Percentiles rank a stretch among this genome's conserved stretches.
Conservation (phyloP, 2,113 vertebrate genomes). For the Mohoua ochrocephala region DNA sequence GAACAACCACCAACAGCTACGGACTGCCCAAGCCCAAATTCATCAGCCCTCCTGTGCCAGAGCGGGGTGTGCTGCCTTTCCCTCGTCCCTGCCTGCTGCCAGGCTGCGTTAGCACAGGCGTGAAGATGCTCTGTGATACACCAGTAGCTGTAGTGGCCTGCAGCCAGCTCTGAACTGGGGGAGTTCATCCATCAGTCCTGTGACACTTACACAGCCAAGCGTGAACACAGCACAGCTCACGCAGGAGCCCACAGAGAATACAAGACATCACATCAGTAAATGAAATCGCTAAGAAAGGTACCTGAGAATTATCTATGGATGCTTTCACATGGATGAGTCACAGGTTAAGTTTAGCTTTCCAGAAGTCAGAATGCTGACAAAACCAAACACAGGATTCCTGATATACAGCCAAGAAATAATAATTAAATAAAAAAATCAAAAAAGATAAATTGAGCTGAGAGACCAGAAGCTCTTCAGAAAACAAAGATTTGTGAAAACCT, state of each 20-base stretch:
- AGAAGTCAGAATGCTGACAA: background rate
- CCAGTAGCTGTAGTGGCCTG: background rate
- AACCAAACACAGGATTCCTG: background rate
- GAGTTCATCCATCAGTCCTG: background rate
- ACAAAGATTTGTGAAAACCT: background rate
- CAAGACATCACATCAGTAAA: background rate
- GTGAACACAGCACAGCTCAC: background rate
- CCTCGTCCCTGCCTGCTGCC: background rate
- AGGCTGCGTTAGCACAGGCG: background rate
- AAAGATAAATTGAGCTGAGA: background rate
- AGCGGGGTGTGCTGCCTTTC: rapidly evolving
- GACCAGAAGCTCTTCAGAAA: background rate
- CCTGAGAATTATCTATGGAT: background rate
- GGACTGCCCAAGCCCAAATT: background rate
- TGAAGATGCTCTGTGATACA: background rate
- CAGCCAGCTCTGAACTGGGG: background rate
- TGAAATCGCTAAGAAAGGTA: background rate
- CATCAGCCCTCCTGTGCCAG: rapidly evolving
- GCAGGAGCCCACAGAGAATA: background rate
- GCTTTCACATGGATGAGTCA: background rate
- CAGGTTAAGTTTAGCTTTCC: background rate
- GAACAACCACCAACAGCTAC: background rate
- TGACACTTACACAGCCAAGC: background rate
- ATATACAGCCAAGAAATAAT: background rate
- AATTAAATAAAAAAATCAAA: background rate